Conservation (phyloP, 2,888 invertebrate genomes). For the Lymantria monacha region DNA sequence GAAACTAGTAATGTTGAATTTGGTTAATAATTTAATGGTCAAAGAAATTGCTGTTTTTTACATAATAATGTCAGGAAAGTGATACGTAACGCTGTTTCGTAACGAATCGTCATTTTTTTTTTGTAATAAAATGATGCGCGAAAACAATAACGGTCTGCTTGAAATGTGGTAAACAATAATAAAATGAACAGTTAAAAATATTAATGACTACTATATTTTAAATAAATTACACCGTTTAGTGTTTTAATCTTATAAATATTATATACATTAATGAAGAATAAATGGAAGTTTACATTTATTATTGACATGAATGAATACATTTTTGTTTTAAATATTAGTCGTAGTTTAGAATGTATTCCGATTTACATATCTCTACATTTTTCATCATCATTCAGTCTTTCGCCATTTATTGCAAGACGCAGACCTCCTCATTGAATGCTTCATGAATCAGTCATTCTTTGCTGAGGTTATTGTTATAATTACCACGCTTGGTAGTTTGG, state of each 20-base stretch:
- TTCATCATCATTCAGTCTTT: too few relatives aligned
- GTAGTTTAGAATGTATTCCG: too few relatives aligned
- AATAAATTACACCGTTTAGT: neutral
- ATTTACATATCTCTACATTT: too few relatives aligned
- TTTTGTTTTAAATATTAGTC: neutral
- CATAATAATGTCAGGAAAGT: conserved; percentile 15
- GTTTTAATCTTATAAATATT: neutral
- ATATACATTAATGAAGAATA: neutral
- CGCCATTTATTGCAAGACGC: too few relatives aligned
- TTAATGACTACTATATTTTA: neutral
- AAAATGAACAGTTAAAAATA: neutral
- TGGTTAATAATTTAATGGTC: conserved; percentile 13
- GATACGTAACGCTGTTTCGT: conserved; percentile 7
- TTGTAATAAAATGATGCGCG: neutral
- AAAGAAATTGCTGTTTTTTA: conserved; percentile 24
- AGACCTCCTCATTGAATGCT: too few relatives aligned
- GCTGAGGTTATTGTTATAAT: too few relatives aligned
- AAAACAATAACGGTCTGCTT: neutral
- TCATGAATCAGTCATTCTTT: too few relatives aligned
- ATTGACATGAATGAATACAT: neutral
- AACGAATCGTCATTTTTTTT: conserved; percentile 1
- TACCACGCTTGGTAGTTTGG: too few relatives aligned
- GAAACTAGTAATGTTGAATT: conserved; percentile 14
- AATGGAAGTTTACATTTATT: neutral
- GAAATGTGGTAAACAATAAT: neutral